Conservation (phyloP, 2,888 invertebrate genomes). For the Diarsia dahlii region DNA sequence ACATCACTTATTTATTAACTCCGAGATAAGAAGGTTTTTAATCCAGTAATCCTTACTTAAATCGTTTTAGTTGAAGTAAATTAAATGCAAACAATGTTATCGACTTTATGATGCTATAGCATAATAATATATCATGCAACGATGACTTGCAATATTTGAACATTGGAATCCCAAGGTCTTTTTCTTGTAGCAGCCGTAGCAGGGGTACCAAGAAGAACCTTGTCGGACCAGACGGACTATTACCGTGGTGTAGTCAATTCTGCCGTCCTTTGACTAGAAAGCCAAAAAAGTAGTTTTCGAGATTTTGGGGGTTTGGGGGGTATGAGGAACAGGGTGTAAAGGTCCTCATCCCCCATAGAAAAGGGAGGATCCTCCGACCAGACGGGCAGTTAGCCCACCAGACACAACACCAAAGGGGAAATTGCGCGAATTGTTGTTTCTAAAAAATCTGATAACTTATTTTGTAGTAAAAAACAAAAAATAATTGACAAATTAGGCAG, state of each 20-base stretch:
- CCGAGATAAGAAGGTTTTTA: constrained; percentile 27
- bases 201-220: neutral
- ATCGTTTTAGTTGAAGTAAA: constrained; percentile 4
- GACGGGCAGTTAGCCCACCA: too few species aligned
- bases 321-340: too few species aligned
- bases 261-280: too few species aligned
- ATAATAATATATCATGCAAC: neutral
- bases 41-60: constrained; percentile 27
- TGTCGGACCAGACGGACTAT: neutral
- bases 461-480: too few species aligned
- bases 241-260: neutral
- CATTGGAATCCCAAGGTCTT: neutral
- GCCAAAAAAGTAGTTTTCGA: too few species aligned
- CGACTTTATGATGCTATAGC: neutral
- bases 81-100: constrained; percentile 5
- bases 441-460: too few species aligned
- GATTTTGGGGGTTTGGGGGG: too few species aligned
- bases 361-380: too few species aligned
- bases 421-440: too few species aligned
- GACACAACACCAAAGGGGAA: too few species aligned
- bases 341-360: too few species aligned
- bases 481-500: too few species aligned
- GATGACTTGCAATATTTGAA: constrained; percentile 4
- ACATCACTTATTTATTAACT: constrained; percentile 29
- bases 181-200: neutral